A percentile compares a stretch with the other conserved stretches of the same genome.
These are phyloP conservation scores for Acheta domesticus DNA, from an alignment of 2,888 invertebrate genomes.

Conservation along the genomic window DNA sequence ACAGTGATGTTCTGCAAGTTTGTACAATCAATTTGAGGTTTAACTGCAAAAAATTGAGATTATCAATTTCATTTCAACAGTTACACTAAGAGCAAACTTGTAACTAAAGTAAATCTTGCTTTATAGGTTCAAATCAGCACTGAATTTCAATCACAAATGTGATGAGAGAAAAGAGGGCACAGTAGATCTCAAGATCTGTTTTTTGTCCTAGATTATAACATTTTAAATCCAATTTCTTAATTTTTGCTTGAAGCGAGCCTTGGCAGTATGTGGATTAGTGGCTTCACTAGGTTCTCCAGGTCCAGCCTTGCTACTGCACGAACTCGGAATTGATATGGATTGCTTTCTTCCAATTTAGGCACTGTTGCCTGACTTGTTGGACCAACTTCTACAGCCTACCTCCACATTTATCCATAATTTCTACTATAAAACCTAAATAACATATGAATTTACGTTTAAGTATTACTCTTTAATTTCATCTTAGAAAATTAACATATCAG, in stretches of 20 bases:
- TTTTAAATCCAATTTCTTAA: not conserved
- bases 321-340: constrained; percentile 92
- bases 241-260: constrained; percentile 71
- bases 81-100: not conserved
- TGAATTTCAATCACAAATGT: not conserved
- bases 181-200: not conserved
- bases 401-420: constrained; percentile 85
- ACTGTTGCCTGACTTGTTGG: constrained; percentile 83
- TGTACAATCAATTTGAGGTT: constrained; percentile 89
- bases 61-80: not conserved
- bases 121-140: not conserved
- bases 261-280: constrained; percentile 87
- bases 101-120: not conserved
- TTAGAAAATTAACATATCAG: too few species aligned
- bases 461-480: too few species aligned
- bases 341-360: constrained; percentile 85
- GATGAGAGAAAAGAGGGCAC: not conserved
- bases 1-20: constrained; percentile 77
- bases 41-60: constrained; percentile 60
- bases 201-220: not conserved
- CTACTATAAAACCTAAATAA: constrained; percentile 71
- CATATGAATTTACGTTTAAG: not conserved
- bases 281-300: constrained; percentile 88
- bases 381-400: constrained; percentile 77
- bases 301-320: constrained; percentile 96